Conservation (phyloP, 2,113 vertebrate genomes). For the Myotis davidii region DNA sequence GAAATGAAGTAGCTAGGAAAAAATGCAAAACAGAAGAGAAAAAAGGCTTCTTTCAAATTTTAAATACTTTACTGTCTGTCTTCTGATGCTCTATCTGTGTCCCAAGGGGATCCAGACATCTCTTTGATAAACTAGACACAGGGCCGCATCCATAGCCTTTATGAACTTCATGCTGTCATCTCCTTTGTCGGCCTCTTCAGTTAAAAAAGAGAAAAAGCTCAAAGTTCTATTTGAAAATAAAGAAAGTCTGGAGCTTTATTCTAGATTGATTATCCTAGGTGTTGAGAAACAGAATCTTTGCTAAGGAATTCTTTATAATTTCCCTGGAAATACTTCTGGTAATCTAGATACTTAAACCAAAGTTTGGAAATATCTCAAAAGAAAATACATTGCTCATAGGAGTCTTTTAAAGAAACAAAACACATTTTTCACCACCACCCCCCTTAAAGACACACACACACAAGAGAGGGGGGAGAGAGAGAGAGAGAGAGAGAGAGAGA, state of each 20-base stretch:
- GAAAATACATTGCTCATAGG: neutral
- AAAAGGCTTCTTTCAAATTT: slow-evolving; percentile 11
- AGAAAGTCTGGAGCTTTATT: slow-evolving; percentile 22
- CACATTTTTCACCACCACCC: neutral
- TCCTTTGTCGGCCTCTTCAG: neutral
- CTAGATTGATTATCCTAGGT: slow-evolving; percentile 31
- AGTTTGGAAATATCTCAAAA: neutral
- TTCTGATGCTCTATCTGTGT: neutral
- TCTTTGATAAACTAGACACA: slow-evolving; percentile 42
- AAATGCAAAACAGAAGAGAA: slow-evolving; percentile 34
- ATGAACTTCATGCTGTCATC: neutral
- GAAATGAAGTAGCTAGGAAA: neutral
- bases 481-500: slow-evolving; percentile 20
- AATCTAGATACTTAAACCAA: neutral
- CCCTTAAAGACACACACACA: neutral
- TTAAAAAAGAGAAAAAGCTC: neutral
- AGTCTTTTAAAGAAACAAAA: neutral
- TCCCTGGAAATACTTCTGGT: neutral
- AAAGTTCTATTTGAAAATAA: slow-evolving; percentile 37
- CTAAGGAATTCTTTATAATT: slow-evolving; percentile 36
- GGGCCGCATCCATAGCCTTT: neutral
- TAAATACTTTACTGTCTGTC: neutral
- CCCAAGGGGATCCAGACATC: neutral
- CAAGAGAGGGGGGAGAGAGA: no score
- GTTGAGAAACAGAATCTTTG: slow-evolving; percentile 44